Evolutionary conservation across 2,797 vertebrate species (phyloP).

Genomic region (Chaetophractus vellerosus): DNA sequence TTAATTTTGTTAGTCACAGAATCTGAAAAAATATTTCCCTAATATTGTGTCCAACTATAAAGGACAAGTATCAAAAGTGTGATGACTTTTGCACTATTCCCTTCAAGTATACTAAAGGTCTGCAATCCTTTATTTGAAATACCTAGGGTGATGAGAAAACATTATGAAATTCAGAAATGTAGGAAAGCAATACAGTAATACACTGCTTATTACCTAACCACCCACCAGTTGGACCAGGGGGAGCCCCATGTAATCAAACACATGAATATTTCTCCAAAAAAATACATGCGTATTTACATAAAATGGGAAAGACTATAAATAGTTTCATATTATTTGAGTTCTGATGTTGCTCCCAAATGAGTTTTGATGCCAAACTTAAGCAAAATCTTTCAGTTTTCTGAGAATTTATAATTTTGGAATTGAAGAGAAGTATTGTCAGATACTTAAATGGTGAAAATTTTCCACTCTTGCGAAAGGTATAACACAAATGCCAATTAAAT

Average conservation of each 20-base stretch:
- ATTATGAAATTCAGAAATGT: slow-evolving; percentile 70
- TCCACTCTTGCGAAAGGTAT: slow-evolving; percentile 52
- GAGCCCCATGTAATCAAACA: slow-evolving; percentile 50
- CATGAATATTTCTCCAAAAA: slow-evolving; percentile 63
- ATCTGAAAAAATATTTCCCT: slow-evolving; percentile 53
- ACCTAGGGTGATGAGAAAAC: slow-evolving; percentile 41
- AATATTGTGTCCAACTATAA: slow-evolving; percentile 61
- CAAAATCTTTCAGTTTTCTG: slow-evolving; percentile 22
- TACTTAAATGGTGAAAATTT: slow-evolving; percentile 60
- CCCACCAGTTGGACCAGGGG: not conserved
- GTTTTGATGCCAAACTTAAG: slow-evolving; percentile 42
- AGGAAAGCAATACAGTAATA: slow-evolving; percentile 40
- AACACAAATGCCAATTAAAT: slow-evolving; percentile 54
- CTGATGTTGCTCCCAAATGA: slow-evolving; percentile 47
- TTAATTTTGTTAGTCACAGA: slow-evolving; percentile 64
- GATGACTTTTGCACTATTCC: slow-evolving; percentile 32
- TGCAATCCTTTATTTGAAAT: slow-evolving; percentile 56
- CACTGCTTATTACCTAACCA: not conserved
- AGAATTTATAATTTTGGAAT: slow-evolving; percentile 64
- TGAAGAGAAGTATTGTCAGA: slow-evolving; percentile 52
- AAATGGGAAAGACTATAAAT: slow-evolving; percentile 61
- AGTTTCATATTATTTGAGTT: slow-evolving; percentile 13
- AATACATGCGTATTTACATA: slow-evolving; percentile 57
- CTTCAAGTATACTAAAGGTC: slow-evolving; percentile 57
- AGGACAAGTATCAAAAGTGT: slow-evolving; percentile 52